Conservation (phyloP, 2,113 vertebrate species). For the Benthochromis sp. region DNA sequence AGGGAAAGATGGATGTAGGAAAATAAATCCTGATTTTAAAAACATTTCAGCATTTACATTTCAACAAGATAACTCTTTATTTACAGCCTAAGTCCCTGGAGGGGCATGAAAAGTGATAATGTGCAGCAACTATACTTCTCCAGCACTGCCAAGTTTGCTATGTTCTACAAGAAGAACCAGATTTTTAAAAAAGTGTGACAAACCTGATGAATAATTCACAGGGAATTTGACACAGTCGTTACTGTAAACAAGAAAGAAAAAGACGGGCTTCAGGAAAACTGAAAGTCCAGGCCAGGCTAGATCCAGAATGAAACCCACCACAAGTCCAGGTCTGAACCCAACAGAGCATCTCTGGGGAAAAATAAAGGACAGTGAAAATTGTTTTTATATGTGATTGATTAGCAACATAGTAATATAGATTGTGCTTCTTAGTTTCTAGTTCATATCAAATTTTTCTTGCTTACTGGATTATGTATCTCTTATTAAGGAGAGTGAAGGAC, state of each 20-base stretch:
- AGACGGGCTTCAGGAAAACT: background rate
- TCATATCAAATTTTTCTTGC: background rate
- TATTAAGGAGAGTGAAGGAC: fast-evolving
- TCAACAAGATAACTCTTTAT: background rate
- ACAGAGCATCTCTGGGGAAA: background rate
- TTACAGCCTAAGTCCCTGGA: fast-evolving
- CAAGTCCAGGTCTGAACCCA: background rate
- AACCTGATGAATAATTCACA: background rate
- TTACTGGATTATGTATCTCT: background rate
- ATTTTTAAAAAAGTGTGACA: fast-evolving
- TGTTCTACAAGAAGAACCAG: background rate
- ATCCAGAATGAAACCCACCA: background rate
- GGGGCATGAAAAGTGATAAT: background rate
- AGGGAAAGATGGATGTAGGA: background rate
- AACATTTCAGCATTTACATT: background rate
- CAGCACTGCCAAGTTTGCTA: fast-evolving
- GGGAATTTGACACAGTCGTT: background rate
- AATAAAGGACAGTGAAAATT: background rate
- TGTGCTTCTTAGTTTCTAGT: background rate
- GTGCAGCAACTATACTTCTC: background rate
- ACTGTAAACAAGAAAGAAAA: background rate
- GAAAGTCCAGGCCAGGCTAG: fast-evolving
- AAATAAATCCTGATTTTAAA: background rate
- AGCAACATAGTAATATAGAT: background rate
- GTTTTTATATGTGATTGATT: background rate